Conservation (phyloP, 2,113 vertebrate species). For the Lucifuga dentata region DNA sequence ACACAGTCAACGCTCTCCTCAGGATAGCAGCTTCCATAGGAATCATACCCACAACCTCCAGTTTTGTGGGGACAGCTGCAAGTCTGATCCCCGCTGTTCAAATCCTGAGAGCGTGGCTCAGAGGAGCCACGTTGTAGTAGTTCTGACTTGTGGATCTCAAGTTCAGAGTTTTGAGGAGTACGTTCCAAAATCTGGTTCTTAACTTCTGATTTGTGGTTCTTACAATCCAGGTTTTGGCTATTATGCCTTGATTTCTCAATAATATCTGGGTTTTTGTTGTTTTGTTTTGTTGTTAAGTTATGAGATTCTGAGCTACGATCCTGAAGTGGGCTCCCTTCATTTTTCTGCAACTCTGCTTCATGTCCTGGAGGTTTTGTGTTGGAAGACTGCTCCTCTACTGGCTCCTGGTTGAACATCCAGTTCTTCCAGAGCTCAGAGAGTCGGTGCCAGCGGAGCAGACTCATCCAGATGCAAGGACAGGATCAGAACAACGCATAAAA, state of each 20-base stretch:
- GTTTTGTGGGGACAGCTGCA: slow-evolving; percentile 3
- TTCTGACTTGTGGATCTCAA: slow-evolving; percentile 24
- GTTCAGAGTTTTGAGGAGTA: neutral
- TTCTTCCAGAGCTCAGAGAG: slow-evolving; percentile 88
- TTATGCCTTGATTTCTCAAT: neutral
- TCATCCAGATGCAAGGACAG: slow-evolving; percentile 81
- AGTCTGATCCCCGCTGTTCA: neutral
- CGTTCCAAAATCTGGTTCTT: slow-evolving; percentile 34
- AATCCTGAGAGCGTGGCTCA: slow-evolving; percentile 25
- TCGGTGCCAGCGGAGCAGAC: slow-evolving; percentile 83
- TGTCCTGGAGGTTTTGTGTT: slow-evolving; percentile 16
- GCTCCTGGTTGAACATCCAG: slow-evolving; percentile 92
- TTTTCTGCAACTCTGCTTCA: neutral
- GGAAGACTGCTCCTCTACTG: slow-evolving; percentile 65
- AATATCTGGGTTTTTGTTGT: too few relatives aligned
- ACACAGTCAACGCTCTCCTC: slow-evolving; percentile 73
- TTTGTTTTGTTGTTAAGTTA: too few relatives aligned
- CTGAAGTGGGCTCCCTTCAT: neutral
- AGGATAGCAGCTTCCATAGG: slow-evolving; percentile 39
- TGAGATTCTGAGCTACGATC: slow-evolving; percentile 6
- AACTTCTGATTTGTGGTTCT: slow-evolving; percentile 6
- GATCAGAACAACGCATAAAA: slow-evolving; percentile 54
- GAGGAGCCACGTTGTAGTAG: slow-evolving; percentile 35
- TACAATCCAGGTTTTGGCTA: slow-evolving; percentile 29
- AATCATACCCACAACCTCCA: neutral